A percentile compares a stretch with the other conserved stretches of the same genome.
Conservation (phyloP, 1,140 invertebrate species). For the Orchestia grillus region DNA sequence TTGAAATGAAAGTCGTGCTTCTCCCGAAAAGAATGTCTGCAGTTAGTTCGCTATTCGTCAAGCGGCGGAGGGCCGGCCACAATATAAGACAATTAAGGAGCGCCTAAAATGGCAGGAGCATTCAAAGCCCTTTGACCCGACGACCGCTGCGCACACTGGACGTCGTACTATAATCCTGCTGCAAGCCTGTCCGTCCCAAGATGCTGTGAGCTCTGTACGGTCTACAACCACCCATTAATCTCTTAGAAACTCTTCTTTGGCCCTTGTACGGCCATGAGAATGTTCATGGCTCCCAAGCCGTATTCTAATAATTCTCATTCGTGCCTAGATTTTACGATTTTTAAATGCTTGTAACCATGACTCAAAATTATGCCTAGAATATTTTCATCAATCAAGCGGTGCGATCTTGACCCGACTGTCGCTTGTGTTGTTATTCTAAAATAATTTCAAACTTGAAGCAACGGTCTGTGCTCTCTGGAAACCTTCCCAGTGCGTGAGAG, state of each 20-base stretch:
- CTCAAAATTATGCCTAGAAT: constrained; percentile 18
- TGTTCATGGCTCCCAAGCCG: background rate
- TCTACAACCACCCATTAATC: constrained; percentile 9
- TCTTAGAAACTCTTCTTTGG: constrained; percentile 6
- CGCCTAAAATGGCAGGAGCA: constrained; percentile 50
- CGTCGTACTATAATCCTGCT: background rate
- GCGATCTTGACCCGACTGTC: background rate
- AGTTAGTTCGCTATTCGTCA: constrained; percentile 53
- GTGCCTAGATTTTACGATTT: background rate
- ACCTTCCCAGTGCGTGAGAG: background rate
- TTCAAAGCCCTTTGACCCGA: constrained; percentile 47
- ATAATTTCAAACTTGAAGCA: background rate
- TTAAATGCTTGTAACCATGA: background rate
- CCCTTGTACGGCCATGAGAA: background rate
- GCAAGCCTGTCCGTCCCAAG: background rate
- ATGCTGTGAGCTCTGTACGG: background rate
- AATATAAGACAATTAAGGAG: constrained; percentile 57
- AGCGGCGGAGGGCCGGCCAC: constrained; percentile 16
- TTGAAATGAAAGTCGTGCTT: constrained; percentile 41
- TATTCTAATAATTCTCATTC: constrained; percentile 17
- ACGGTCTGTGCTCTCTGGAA: background rate
- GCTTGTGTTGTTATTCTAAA: background rate
- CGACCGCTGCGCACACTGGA: background rate
- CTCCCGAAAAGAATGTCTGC: background rate
- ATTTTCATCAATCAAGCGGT: background rate